Evolutionary conservation across 2,113 vertebrate genomes (phyloP), one percentile per base, ranked within the genome.

Genomic region (Corvus moneduloides): DNA sequence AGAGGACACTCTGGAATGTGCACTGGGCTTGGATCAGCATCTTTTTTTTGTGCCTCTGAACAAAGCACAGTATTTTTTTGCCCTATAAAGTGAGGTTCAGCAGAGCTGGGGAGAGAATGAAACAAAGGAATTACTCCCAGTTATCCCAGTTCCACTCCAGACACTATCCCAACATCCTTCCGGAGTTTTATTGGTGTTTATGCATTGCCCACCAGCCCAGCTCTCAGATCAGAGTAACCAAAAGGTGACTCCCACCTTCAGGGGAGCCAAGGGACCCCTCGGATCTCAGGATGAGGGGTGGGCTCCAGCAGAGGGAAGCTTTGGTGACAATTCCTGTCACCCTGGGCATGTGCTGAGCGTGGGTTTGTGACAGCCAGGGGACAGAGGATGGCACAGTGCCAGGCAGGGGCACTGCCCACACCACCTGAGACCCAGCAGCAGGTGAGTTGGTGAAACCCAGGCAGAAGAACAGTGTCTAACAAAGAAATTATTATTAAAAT

Each of bases 331-430:
- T 71, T 56, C 66, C 32, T 67, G 10, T 32, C 13, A 13, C 11
- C n/a, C 61, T n/a, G 35, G 27, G 49, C 39, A 76, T 21, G 7
- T 10, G 41, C 46, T 37, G 44, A 16, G 71, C 0, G 0, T 67
- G 35, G 30, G 16, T 84, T 84, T 5, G 2, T 55, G 79, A 39
- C 46, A 30, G 58, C n/a, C 43, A 27, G 54, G 72, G 55, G 41
- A 55, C 63, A 33, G 51, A 71, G 35, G 71, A 35, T 71, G 63
- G n/a, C 63, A 54, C 6, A 16, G 28, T 59, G 43, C 61, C 41
- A 77, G 39, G 30, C 62, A 48, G 2, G 0, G 35, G 37, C 1
- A 0, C 55, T 44, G 49, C 72, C n/a, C 46, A 11, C 84, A 3
- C 11, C 37, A 9, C 48, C 41, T 46, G n/a, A 56, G 61, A 35